Evolutionary conservation across 2,113 vertebrate genomes (phyloP).

Genomic region (Cephalopholis sonnerati): DNA sequence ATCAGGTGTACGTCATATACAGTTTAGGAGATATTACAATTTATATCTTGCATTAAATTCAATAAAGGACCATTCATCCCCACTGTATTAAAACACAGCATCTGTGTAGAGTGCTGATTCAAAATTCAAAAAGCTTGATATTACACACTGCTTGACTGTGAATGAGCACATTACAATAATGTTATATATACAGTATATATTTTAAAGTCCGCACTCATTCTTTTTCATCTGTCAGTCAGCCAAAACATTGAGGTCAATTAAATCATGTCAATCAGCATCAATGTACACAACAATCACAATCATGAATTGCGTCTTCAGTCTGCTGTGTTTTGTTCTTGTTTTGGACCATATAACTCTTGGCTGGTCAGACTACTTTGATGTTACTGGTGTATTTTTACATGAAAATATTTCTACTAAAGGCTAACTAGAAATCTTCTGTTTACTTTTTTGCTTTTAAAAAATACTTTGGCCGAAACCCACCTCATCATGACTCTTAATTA

Average conservation of each 20-base stretch:
- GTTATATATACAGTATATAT: not conserved
- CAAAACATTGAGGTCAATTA: too few relatives aligned
- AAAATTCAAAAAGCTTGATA: too few relatives aligned
- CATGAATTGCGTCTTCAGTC: too few relatives aligned
- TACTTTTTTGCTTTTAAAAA: not conserved
- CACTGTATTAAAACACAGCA: not conserved
- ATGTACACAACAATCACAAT: not conserved
- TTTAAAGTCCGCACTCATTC: not conserved
- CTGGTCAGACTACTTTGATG: not conserved
- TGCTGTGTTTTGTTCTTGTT: too few relatives aligned
- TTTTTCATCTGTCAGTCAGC: not conserved
- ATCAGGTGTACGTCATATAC: too few relatives aligned
- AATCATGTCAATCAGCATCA: not conserved
- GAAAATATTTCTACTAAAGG: not conserved
- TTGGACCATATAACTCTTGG: too few relatives aligned
- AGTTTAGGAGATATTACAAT: not conserved
- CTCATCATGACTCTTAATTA: constrained; percentile 30
- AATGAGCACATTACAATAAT: too few relatives aligned
- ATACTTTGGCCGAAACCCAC: constrained; percentile 6
- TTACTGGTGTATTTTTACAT: not conserved
- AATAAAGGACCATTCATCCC: not conserved
- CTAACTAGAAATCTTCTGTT: not conserved
- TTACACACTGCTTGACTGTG: too few relatives aligned
- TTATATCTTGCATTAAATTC: not conserved
- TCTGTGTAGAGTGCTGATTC: not conserved